These are phyloP conservation scores for Pemphigus obesinymphae DNA, from an alignment of 1,140 invertebrate species.

Conservation along the genomic window DNA sequence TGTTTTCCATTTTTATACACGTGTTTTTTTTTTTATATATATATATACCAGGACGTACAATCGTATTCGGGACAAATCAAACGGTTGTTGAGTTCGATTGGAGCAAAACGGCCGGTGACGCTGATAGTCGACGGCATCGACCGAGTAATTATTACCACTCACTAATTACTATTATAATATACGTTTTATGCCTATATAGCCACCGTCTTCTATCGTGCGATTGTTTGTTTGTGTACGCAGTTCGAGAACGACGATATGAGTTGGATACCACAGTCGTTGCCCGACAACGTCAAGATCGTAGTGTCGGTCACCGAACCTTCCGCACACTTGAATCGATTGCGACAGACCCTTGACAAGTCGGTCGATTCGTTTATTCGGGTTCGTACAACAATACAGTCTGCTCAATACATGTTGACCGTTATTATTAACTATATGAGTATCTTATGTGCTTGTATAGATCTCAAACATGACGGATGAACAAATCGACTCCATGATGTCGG, in stretches of 20 bases:
- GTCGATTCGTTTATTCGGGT: conserved; percentile 49
- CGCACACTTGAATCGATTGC: conserved; percentile 52
- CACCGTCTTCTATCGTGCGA: background rate
- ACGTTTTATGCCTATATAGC: background rate
- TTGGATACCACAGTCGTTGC: conserved; percentile 66
- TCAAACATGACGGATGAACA: background rate
- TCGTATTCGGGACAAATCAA: conserved; percentile 55
- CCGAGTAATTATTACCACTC: conserved; percentile 52
- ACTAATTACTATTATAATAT: background rate
- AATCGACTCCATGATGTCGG: background rate
- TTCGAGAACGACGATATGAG: conserved; percentile 52
- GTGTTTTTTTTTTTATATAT: background rate
- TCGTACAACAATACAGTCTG: conserved; percentile 46
- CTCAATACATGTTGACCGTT: background rate
- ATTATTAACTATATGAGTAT: too few species aligned
- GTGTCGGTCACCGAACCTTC: conserved; percentile 62
- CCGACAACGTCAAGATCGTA: conserved; percentile 66
- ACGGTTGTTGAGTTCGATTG: conserved; percentile 55
- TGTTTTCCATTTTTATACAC: background rate
- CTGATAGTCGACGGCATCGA: conserved; percentile 70
- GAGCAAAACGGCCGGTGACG: conserved; percentile 56
- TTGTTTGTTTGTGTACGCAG: conserved; percentile 5
- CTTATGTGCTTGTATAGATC: background rate
- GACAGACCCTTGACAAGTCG: conserved; percentile 50
- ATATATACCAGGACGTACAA: conserved; percentile 49